Evolutionary conservation across 2,113 vertebrate species (phyloP).

Genomic region (Aptenodytes patagonicus): DNA sequence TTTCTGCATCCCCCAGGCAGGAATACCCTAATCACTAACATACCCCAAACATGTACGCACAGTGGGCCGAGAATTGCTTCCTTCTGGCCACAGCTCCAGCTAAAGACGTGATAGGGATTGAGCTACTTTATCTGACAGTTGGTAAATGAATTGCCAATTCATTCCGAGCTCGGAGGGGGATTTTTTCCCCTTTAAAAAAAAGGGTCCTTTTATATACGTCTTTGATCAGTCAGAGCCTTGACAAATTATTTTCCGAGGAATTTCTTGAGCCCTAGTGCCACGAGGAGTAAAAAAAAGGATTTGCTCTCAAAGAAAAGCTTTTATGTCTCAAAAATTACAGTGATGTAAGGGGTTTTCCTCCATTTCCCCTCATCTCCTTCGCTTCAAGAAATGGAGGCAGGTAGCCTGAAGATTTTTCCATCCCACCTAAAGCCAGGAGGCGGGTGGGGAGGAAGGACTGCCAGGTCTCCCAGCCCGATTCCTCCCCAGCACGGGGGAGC

Average conservation of each 20-base stretch:
- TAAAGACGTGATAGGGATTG: constrained; percentile 70
- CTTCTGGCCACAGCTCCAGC: constrained; percentile 73
- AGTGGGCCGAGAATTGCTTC: constrained; percentile 77
- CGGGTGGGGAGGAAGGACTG: background rate
- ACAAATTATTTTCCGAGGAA: constrained; percentile 81
- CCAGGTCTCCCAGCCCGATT: background rate
- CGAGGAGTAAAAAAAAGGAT: background rate
- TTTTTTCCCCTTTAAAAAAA: constrained; percentile 35
- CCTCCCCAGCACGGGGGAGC: background rate
- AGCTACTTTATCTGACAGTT: constrained; percentile 77
- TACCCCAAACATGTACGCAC: constrained; percentile 74
- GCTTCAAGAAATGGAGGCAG: background rate
- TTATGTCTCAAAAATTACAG: constrained; percentile 62
- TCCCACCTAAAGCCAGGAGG: background rate
- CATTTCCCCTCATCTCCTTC: background rate
- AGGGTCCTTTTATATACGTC: constrained; percentile 71
- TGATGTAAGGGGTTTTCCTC: background rate
- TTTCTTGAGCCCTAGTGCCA: constrained; percentile 71
- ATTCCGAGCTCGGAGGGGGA: constrained; percentile 64
- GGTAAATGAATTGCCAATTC: constrained; percentile 78
- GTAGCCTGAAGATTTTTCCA: background rate
- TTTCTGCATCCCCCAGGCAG: constrained; percentile 74
- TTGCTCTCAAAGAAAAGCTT: constrained; percentile 65
- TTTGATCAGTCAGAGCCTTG: constrained; percentile 77
- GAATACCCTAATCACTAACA: constrained; percentile 81